Evolutionary conservation across 2,797 vertebrate genomes (phyloP), one percentile per base, ranked within the genome.

Genomic region (Epinephelus malabaricus): DNA sequence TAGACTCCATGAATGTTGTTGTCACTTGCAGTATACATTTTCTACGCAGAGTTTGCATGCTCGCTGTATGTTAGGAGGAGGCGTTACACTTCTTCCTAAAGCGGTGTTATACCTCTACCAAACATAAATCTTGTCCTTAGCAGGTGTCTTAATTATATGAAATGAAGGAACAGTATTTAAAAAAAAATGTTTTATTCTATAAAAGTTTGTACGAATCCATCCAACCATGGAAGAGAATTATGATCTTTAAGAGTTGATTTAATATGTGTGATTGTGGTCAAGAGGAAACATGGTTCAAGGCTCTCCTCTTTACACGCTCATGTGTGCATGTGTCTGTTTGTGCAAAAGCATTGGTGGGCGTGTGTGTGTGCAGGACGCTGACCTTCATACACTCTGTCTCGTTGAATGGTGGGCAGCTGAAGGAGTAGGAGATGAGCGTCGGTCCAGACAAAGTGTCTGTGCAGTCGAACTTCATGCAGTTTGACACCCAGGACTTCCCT

Each of bases 331-430:
- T 45, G 7, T 19, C 23, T 60, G 3, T 59, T 45, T 5, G 30
- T n/a, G 18, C 9, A 43, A 12, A 11, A 43, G 3, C 4, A 10
- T 19, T 19, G 8, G 3, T 34, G 50, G 27, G 7, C 9, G 45
- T 58, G 47, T 67, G 43, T n/a, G 18, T 62, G n/a, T 67, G 13
- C n/a, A 34, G 56, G 50, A 15, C 17, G 90, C 97, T 94, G 82
- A 99, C 98, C 98, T 99, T 99, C 86, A 95, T 94, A 77, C 98
- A 99, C 84, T 98, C 97, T 0, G 97, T 97, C 89, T 99, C 97
- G 3, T 99, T 99, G 87, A 99, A 98, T 0, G 97, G 98, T 0
- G 98, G 98, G 88, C 98, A 99, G 94, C 96, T 97, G 93, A 96
- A 95, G 80, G 96, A 92, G 38, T 97, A 97, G 51, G 96, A 96